Evolutionary conservation across 2,113 vertebrate species (phyloP), one percentile per base, ranked within the genome.

Genomic region (Neodontobutis hainanensis): DNA sequence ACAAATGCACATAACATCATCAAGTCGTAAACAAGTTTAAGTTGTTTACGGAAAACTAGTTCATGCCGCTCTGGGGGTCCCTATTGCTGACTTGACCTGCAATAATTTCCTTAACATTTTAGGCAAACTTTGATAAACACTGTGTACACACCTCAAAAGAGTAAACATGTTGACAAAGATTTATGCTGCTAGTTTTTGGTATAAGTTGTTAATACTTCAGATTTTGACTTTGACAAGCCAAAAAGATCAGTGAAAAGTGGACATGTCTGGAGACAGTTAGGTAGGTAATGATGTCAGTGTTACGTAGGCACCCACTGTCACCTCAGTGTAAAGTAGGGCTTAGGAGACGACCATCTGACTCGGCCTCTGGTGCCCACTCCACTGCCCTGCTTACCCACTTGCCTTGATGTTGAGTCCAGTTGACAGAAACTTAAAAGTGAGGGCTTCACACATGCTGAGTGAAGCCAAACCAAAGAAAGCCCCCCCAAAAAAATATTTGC

Each of bases 401-500:
- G 78, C 78, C 77, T 83, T 84, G 82, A 85, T 84, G 75, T 76
- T 82, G 56, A 83, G 58, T 76, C 80, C 75, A 77, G 59, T 56
- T 77, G 83, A 84, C 81, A 79, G 73, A 75, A 77, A 64, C 61
- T 76, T 52, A 64, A 77, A 73, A 85, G 65, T 2, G 67, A 76
- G 63, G 55, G 55, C 75, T 83, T 87, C 82, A 72, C 78, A 65
- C 75, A 82, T 85, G 85, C 84, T 73, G 81, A 81, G 85, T 85
- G 89, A 88, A 84, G 85, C 69, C 77, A 40, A 80, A 73, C 73
- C 85, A 81, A 82, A 77, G 78, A 70, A 47, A 75, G 68, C 44
- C n/a, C n/a, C n/a, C n/a, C n/a, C 10, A 73, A 82, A 66, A 65
- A 75, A 61, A 61, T 59, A 84, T 85, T 56, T 83, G 79, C 75